phyloP scores from a whole-genome alignment of 53 echinoderm and acorn worm species.

The Henricia sp. region DNA sequence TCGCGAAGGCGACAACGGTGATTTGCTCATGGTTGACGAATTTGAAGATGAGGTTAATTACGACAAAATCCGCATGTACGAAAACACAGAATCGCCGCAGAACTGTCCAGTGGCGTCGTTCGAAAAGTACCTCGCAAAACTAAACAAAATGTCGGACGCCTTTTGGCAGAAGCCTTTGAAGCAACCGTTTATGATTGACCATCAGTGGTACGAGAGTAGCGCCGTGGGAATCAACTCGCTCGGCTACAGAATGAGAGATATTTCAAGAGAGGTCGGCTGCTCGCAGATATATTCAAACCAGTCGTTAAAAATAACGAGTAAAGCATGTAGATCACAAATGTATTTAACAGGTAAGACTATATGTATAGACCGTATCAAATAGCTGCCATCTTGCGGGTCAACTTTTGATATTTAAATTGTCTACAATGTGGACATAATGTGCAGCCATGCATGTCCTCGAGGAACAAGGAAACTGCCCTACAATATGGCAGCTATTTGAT shows the following conservation, averaged over 20 bases:
- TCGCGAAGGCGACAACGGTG: background rate
- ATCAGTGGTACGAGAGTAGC: constrained; percentile 45
- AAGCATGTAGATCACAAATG: constrained; percentile 5
- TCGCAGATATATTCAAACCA: constrained; percentile 62
- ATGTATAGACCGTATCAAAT: too few species aligned
- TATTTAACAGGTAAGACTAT: background rate
- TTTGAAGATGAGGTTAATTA: constrained; percentile 31
- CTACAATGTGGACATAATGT: background rate
- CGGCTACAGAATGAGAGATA: constrained; percentile 50
- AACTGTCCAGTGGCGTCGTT: constrained; percentile 56
- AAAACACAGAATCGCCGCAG: constrained; percentile 18
- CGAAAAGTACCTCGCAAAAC: constrained; percentile 35
- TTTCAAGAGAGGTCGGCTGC: constrained; percentile 46
- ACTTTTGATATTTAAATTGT: too few species aligned
- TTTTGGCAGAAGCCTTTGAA: constrained; percentile 60
- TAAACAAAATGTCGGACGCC: constrained; percentile 33
- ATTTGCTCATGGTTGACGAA: background rate
- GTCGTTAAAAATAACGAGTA: constrained; percentile 53
- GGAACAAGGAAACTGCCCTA: background rate
- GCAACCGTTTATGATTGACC: too few species aligned
- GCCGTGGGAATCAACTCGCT: constrained; percentile 48
- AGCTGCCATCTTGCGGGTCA: too few species aligned
- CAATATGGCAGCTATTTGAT: too few species aligned
- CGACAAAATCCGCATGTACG: constrained; percentile 48
- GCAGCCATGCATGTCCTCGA: background rate